Percentiles rank a stretch among this genome's conserved stretches.
phyloP scores from a whole-genome alignment of 2,888 invertebrate genomes.

The Eupithecia exiguata region DNA sequence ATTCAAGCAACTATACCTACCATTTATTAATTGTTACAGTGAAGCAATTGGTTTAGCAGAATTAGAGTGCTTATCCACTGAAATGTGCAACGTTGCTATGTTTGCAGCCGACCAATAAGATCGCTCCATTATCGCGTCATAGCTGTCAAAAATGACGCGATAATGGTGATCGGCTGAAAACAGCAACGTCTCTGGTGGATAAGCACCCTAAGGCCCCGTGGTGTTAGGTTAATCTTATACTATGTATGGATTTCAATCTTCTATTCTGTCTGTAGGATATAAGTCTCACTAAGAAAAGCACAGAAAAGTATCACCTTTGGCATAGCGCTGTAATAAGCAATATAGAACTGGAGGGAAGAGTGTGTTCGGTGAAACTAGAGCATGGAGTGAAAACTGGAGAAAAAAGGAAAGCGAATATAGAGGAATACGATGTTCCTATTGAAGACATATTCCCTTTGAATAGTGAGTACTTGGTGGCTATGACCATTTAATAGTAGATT shows the following conservation, averaged over 20 bases:
- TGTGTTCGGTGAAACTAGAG: slow-evolving; percentile 82
- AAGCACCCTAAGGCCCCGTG: too few relatives aligned
- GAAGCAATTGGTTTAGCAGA: background rate
- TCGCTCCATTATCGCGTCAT: too few relatives aligned
- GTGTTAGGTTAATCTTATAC: background rate
- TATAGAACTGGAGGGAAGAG: slow-evolving; percentile 70
- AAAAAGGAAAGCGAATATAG: slow-evolving; percentile 67
- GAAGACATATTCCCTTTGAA: slow-evolving; percentile 84
- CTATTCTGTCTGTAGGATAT: slow-evolving; percentile 59
- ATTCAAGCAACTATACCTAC: background rate
- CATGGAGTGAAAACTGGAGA: slow-evolving; percentile 76
- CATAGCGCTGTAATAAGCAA: slow-evolving; percentile 81
- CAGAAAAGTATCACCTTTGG: slow-evolving; percentile 85
- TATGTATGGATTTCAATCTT: background rate
- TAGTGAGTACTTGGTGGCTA: slow-evolving; percentile 55
- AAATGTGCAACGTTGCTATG: too few relatives aligned
- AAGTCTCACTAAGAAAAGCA: slow-evolving; percentile 69
- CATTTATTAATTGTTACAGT: background rate
- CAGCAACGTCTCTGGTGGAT: too few relatives aligned
- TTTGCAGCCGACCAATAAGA: too few relatives aligned
- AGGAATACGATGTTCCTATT: slow-evolving; percentile 81
- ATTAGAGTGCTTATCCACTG: background rate
- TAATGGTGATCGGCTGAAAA: too few relatives aligned
- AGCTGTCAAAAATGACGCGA: too few relatives aligned
- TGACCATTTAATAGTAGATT: background rate